phyloP scores from a whole-genome alignment of 2,888 invertebrate genomes.

The Cyclophora punctaria region DNA sequence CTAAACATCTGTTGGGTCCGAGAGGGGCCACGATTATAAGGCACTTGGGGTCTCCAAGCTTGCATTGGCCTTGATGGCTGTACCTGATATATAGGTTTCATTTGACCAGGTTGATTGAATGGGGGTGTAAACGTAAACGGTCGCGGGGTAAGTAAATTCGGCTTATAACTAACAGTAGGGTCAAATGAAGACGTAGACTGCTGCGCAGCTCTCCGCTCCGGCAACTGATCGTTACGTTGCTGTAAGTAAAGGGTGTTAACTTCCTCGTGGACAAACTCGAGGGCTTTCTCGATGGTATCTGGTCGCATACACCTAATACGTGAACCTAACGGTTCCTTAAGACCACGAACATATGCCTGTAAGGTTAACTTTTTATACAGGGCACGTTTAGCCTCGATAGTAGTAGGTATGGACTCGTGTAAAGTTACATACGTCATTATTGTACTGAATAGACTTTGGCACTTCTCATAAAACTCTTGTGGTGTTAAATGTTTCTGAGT shows the following conservation, averaged over 20 bases:
- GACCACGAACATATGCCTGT: slow-evolving; percentile 12
- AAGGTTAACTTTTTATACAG: slow-evolving; percentile 14
- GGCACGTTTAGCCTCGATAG: slow-evolving; percentile 9
- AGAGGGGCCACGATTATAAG: not conserved
- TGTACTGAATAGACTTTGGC: slow-evolving; percentile 5
- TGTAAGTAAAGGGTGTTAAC: not conserved
- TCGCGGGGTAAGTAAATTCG: not conserved
- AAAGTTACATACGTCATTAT: slow-evolving; percentile 12
- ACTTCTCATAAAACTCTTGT: slow-evolving; percentile 11
- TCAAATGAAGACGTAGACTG: not conserved
- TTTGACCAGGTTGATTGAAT: not conserved
- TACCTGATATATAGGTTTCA: not conserved
- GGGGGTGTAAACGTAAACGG: not conserved
- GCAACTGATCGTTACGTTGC: not conserved
- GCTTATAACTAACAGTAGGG: not conserved
- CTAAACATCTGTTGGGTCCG: not conserved
- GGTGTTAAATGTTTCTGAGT: slow-evolving; percentile 6
- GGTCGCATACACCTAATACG: slow-evolving; percentile 15
- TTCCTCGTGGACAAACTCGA: not conserved
- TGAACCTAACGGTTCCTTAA: slow-evolving; percentile 14
- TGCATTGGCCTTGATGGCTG: not conserved
- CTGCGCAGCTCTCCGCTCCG: not conserved
- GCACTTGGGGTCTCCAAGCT: not conserved
- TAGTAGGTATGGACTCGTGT: slow-evolving; percentile 7
- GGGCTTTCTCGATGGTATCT: not conserved